Evolutionary conservation across 2,113 vertebrate genomes (phyloP), one percentile per base, ranked within the genome.

Genomic region (Syngnathoides biaculeatus): DNA sequence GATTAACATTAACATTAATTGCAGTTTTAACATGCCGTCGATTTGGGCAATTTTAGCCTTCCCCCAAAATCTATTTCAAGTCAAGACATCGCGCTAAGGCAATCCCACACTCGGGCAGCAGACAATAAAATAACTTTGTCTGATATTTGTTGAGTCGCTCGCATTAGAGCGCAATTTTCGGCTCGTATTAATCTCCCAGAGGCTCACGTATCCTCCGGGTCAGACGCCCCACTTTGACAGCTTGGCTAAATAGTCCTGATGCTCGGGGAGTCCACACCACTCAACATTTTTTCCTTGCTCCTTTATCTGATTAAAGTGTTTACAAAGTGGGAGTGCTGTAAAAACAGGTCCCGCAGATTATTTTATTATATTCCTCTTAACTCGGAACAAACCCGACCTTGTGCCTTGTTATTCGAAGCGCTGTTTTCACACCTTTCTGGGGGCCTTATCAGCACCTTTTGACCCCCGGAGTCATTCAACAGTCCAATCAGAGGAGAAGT

Each of bases 221-320:
- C 35, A 48, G 42, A 38, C 55, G 12, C 30, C 47, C 14, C 55
- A n/a, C 62, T 69, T 55, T 65, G 58, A 70, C 71, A 69, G 56
- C 62, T 68, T 26, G 64, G n/a, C 53, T 79, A 71, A 82, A 78
- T 64, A 63, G 66, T 59, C 13, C 13, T 15, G n/a, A 68, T 59
- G 42, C 64, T 35, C 24, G 52, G 8, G 10, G 56, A 59, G 56
- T 66, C 66, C 55, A 74, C 39, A 64, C 38, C 71, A 80, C 56
- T 76, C 72, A 75, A 78, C 64, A 72, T 75, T 65, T 77, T 76
- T 69, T 72, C 68, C 67, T 55, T 26, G 22, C 13, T 0, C 61
- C 22, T 63, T 88, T 87, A 89, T 82, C 81, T 80, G 72, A 70
- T 76, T 65, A 45, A 73, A 84, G 74, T 83, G 79, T 87, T 88